A percentile compares a stretch with the other conserved stretches of the same genome.
Evolutionary conservation across 2,797 vertebrate genomes (phyloP).

Genomic region (Tiaroga cobitis): DNA sequence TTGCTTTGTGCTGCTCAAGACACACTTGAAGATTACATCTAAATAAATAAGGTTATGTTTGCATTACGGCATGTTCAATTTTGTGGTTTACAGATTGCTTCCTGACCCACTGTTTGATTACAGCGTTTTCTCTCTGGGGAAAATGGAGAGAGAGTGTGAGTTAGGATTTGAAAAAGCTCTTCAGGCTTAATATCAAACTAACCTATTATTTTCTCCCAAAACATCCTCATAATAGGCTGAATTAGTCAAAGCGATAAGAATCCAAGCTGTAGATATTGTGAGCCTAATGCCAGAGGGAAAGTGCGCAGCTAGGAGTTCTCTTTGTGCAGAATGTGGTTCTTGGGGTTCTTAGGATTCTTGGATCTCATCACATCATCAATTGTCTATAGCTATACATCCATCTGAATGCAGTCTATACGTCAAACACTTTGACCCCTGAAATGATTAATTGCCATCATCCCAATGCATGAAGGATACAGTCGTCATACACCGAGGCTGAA

Average conservation of each 20-base stretch:
- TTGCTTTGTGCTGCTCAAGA: conserved; percentile 9
- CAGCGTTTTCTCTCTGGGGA: neutral
- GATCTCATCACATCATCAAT: neutral
- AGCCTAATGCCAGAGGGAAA: conserved; percentile 1
- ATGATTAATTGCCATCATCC: conserved; percentile 12
- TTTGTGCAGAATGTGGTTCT: neutral
- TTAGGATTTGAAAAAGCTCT: conserved; percentile 23
- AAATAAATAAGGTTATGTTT: conserved; percentile 25
- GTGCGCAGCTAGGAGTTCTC: neutral
- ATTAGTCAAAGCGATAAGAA: conserved; percentile 21
- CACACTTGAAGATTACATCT: neutral
- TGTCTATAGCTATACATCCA: neutral
- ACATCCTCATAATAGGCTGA: conserved; percentile 5
- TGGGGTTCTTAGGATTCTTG: neutral
- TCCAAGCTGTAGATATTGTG: neutral
- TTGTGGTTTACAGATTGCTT: conserved; percentile 13
- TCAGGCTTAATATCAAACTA: neutral
- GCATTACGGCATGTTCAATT: neutral
- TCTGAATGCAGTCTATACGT: neutral
- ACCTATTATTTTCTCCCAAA: neutral
- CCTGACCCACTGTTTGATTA: conserved; percentile 19
- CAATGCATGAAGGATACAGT: conserved; percentile 12
- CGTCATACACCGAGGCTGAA: neutral
- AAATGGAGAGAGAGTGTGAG: neutral
- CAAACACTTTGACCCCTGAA: neutral